A percentile compares a stretch with the other conserved stretches of the same genome.
Evolutionary conservation across 2,888 invertebrate species (phyloP).

Genomic region (Mayetiola destructor): DNA sequence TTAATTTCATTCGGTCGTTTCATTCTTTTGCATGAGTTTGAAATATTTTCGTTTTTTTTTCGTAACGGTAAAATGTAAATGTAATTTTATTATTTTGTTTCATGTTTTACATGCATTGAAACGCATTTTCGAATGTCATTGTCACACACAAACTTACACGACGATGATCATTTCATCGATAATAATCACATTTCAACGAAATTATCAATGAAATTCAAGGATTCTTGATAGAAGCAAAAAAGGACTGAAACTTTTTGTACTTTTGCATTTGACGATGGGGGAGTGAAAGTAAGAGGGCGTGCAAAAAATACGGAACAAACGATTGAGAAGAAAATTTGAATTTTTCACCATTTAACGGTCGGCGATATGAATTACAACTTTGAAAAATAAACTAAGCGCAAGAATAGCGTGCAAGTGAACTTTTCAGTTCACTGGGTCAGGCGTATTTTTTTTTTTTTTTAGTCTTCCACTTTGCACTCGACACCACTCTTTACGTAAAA

Average conservation of each 20-base stretch:
- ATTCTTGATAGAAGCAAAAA: not conserved
- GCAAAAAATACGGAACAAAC: not conserved
- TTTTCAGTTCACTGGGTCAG: conserved; percentile 17
- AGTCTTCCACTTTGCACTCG: not conserved
- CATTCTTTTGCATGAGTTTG: too few relatives aligned
- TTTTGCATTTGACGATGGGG: not conserved
- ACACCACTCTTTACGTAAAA: not conserved
- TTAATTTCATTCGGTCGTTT: too few relatives aligned
- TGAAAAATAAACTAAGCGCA: conserved; percentile 14
- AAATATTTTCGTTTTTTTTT: too few relatives aligned
- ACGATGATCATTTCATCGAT: not conserved
- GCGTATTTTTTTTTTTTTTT: not conserved
- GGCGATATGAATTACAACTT: not conserved
- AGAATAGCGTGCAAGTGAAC: conserved; percentile 17
- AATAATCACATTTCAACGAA: not conserved
- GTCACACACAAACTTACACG: not conserved
- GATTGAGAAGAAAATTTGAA: not conserved
- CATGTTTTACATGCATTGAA: not conserved
- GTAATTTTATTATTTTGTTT: too few relatives aligned
- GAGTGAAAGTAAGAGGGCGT: not conserved
- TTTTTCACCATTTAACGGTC: conserved; percentile 1
- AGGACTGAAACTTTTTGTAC: not conserved
- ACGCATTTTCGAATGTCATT: not conserved
- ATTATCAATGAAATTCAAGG: too few relatives aligned
- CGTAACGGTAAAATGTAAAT: too few relatives aligned